Percentiles rank a stretch among this genome's conserved stretches.
Conservation (phyloP, 2,797 vertebrate species). For the Sebastes alutus region DNA sequence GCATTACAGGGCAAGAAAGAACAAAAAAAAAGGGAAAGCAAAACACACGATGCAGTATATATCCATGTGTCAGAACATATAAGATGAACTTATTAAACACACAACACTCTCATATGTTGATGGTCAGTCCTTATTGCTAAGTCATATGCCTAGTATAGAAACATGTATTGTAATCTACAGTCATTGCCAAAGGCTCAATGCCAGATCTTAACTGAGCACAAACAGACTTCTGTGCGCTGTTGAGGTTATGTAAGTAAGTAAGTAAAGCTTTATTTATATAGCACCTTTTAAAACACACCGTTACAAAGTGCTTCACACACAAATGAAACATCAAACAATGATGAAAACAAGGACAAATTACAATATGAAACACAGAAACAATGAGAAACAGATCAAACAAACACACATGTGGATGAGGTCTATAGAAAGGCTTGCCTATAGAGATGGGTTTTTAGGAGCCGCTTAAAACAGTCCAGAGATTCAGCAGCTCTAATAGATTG, state of each 20-base stretch:
- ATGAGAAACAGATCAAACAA: no score
- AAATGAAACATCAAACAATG: no score
- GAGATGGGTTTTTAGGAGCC: no score
- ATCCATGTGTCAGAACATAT: not conserved
- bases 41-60: not conserved
- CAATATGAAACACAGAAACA: no score
- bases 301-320: no score
- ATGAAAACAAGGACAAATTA: no score
- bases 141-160: not conserved
- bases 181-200: not conserved
- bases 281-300: no score
- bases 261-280: no score
- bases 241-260: not conserved
- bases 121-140: not conserved
- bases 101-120: not conserved
- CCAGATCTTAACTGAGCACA: not conserved
- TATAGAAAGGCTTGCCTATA: no score
- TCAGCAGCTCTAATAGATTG: no score
- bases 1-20: not conserved
- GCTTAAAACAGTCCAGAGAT: no score
- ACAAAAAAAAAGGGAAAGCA: not conserved
- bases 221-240: not conserved
- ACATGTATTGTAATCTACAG: not conserved
- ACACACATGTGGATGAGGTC: no score
- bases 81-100: not conserved